phyloP scores from a whole-genome alignment of 2,113 vertebrate species.

The Stictonetta naevosa region DNA sequence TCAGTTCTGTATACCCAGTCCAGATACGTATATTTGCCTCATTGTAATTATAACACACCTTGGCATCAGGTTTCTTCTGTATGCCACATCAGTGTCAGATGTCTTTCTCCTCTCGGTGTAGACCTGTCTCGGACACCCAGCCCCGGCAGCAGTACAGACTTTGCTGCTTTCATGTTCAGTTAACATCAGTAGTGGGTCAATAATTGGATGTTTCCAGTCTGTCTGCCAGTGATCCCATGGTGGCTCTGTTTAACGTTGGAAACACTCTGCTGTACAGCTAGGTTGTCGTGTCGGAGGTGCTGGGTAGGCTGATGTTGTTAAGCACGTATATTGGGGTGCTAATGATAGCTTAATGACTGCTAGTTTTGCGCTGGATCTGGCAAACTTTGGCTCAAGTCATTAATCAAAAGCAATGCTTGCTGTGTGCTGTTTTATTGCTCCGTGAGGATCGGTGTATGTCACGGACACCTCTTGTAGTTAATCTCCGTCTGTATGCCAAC shows the following conservation, averaged over 20 bases:
- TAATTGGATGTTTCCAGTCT: neutral
- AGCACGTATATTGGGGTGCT: neutral
- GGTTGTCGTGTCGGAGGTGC: neutral
- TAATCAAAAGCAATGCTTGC: neutral
- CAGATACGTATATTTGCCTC: neutral
- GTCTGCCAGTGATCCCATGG: fast-evolving
- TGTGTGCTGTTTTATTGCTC: neutral
- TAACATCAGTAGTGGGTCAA: fast-evolving
- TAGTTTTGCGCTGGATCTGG: neutral
- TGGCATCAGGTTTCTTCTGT: neutral
- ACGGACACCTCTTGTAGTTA: neutral
- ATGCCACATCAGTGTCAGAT: fast-evolving
- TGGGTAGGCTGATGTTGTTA: neutral
- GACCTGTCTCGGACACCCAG: neutral
- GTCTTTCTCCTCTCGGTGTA: neutral
- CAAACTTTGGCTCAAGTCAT: neutral
- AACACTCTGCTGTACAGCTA: neutral
- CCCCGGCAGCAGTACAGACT: neutral
- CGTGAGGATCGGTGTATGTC: fast-evolving
- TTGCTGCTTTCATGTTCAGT: neutral
- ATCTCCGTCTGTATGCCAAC: neutral
- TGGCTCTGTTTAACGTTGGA: neutral
- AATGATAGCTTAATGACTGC: neutral
- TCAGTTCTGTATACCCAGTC: neutral
- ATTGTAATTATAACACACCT: neutral